A percentile compares a stretch with the other conserved stretches of the same genome.
Conservation (phyloP, 2,888 invertebrate genomes). For the Scelioninae gen. 1 region DNA sequence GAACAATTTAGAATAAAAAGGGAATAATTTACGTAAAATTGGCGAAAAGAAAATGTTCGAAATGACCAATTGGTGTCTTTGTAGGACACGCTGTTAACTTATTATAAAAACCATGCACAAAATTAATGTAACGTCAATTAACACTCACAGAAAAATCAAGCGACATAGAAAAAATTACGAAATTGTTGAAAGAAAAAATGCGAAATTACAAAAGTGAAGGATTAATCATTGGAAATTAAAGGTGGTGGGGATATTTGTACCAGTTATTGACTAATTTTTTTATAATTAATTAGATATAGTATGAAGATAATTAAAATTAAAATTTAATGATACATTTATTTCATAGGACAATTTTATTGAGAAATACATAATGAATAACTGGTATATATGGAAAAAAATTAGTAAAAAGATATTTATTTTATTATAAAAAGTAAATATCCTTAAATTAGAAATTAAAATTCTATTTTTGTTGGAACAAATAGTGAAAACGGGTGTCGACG, state of each 20-base stretch:
- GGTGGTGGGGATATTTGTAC: not conserved
- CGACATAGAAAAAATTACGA: conserved; percentile 9
- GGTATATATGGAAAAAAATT: too few species aligned
- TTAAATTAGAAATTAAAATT: not conserved
- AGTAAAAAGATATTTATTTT: too few species aligned
- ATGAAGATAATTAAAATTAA: not conserved
- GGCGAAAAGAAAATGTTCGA: conserved; percentile 3
- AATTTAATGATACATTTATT: not conserved
- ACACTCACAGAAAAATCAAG: conserved; percentile 31
- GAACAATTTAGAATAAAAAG: conserved; percentile 24
- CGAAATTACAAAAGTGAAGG: not conserved
- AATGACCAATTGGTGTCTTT: conserved; percentile 4
- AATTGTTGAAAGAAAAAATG: conserved; percentile 9
- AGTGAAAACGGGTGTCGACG: not conserved
- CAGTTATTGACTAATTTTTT: not conserved
- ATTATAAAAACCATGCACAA: conserved; percentile 34
- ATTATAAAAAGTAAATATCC: not conserved
- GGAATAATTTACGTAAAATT: not conserved
- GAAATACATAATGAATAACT: too few species aligned
- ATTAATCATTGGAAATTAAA: conserved; percentile 12
- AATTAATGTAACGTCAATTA: conserved; percentile 14
- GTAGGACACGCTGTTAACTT: conserved; percentile 8
- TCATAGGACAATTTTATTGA: not conserved
- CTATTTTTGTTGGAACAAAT: not conserved
- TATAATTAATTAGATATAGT: not conserved